Evolutionary conservation across 2,888 invertebrate genomes (phyloP), one percentile per base, ranked within the genome.

Genomic region (Spilarctia lutea): DNA sequence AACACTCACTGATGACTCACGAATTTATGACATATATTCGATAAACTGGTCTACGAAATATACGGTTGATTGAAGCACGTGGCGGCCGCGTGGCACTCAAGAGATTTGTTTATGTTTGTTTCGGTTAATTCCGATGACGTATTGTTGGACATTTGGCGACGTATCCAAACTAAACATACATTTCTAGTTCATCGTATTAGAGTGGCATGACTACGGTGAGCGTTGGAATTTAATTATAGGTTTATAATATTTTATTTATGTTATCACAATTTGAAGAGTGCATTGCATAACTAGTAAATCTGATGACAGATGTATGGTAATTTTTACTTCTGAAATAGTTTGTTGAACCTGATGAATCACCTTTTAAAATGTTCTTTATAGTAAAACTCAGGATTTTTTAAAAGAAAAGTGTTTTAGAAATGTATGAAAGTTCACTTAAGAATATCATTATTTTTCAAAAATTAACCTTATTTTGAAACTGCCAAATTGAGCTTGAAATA

Each of bases 111-210:
- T 83, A 74, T 92, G 88, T 92, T 92, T 91, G 88, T 88, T 87
- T 81, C 89, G 88, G 92, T 87, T 91, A 87, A 91, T 93, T 93
- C 91, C 92, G 88, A 86, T 91, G 92, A 92, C 92, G 93, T 91
- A 72, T 89, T 83, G 83, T 78, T 75, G 72, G 78, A 76, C 75
- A 76, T 73, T 76, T 75, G 83, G 79, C 83, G 77, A 79, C 84
- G 86, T 85, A 85, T 92, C 92, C 91, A 93, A 92, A 83, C 87
- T 82, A 93, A 93, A 93, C 91, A 92, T 77, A 79, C 76, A 73
- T 75, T 75, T 83, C 75, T 72, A 78, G 77, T 80, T 72, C 52
- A 35, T 67, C 78, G 73, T 75, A 81, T 79, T 79, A 48, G 42
- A 48, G 63, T 45, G 30, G 7, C 30, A 73, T 73, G 48, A 69